Evolutionary conservation across 2,797 vertebrate genomes (phyloP), one percentile per base, ranked within the genome.

Genomic region (Jordanella pulchra): DNA sequence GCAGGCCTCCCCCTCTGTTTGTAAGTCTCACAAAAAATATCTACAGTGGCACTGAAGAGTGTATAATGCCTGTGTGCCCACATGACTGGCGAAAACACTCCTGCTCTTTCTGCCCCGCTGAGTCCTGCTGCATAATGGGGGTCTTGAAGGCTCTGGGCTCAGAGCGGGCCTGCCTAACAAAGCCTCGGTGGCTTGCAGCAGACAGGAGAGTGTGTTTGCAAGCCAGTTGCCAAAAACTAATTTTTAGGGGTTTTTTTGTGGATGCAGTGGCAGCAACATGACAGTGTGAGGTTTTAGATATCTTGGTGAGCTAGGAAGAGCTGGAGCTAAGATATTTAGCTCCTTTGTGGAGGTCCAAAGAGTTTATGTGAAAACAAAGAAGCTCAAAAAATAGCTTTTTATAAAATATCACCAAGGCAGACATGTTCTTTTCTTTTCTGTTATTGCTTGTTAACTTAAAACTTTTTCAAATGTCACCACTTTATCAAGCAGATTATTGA

Each of bases 31-130:
- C 92, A 39, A 63, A 93, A 93, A 94, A 94, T 94, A 94, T 93
- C 92, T 91, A 86, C 91, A 91, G 92, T 93, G 93, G 89, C 93
- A 93, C 93, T 94, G 92, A 95, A 93, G 92, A 94, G 93, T 92
- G 91, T 93, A 93, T 95, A 94, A 94, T 94, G 93, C 93, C 93
- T 93, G 93, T 94, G 91, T 95, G 93, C 93, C 94, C 93, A 94
- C 93, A 95, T 94, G 94, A 94, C 94, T 93, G 92, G 90, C 81
- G 90, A 91, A 94, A 94, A 94, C 93, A 92, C 93, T 94, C 93
- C 92, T 93, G 92, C 89, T 91, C 94, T 95, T 95, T 95, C 94
- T 95, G 93, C 93, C 94, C 93, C 92, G 93, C 92, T 94, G 93
- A 93, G 92, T 93, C 93, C 89, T 89, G 93, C 94, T 92, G 93